These are phyloP conservation scores for Campoletis sonorensis DNA, from an alignment of 1,140 invertebrate species.

Conservation along the genomic window DNA sequence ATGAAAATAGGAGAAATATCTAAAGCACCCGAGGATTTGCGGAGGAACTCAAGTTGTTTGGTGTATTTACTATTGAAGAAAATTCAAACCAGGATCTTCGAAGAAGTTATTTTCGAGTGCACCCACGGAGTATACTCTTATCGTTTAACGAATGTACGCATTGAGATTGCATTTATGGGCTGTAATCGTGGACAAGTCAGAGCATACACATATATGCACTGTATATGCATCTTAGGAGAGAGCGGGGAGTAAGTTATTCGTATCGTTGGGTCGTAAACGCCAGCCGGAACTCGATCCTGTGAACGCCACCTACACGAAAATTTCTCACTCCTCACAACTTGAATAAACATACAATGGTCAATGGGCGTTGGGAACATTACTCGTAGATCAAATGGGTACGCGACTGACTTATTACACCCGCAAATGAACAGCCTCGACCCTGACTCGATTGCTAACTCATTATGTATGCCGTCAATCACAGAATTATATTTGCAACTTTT, in stretches of 20 bases:
- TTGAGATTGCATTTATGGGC: constrained; percentile 29
- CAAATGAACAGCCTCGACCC: constrained; percentile 2
- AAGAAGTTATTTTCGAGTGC: neutral
- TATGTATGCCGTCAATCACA: neutral
- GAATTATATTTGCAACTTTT: neutral
- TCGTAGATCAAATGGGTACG: neutral
- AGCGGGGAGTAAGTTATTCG: constrained; percentile 5
- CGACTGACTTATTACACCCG: neutral
- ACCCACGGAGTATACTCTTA: neutral
- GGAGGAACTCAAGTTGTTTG: too few relatives aligned
- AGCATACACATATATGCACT: neutral
- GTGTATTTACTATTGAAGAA: neutral
- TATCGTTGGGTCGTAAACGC: neutral
- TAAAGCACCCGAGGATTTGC: too few relatives aligned
- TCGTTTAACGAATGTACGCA: constrained; percentile 14
- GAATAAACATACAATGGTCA: constrained; percentile 9
- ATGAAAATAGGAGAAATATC: too few relatives aligned
- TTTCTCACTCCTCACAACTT: neutral
- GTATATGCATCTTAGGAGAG: neutral
- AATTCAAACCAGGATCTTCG: neutral
- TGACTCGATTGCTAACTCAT: neutral
- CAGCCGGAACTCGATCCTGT: neutral
- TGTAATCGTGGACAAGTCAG: constrained; percentile 4
- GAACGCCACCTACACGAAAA: constrained; percentile 9
- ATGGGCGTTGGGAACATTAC: neutral